Conservation (phyloP, 2,113 vertebrate species). For the Channa argus region DNA sequence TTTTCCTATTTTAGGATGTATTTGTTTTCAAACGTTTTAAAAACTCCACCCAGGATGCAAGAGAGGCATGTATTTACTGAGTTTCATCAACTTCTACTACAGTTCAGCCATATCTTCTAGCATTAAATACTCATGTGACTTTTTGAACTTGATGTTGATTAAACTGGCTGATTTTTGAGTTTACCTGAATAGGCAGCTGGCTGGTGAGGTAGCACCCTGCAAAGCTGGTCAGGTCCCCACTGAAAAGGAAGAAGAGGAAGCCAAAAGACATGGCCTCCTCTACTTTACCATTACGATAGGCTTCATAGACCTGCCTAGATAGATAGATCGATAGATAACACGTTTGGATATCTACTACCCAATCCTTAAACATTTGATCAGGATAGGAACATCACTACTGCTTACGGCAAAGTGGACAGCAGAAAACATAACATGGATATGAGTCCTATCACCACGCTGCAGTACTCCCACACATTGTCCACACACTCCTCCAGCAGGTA, state of each 20-base stretch:
- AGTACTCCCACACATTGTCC: constrained; percentile 80
- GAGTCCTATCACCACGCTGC: constrained; percentile 79
- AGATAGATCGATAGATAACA: not conserved
- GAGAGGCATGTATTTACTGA: no score
- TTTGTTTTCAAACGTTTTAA: no score
- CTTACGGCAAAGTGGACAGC: constrained; percentile 82
- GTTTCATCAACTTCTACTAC: no score
- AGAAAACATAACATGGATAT: constrained; percentile 84
- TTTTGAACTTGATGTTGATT: no score
- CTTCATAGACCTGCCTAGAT: constrained; percentile 72
- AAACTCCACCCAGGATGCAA: no score
- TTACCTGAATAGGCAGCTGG: constrained; percentile 81
- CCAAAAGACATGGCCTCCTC: constrained; percentile 79
- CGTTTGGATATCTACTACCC: not conserved
- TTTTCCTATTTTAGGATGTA: no score
- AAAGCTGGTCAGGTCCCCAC: constrained; percentile 79
- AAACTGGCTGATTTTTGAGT: not conserved
- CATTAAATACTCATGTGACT: no score
- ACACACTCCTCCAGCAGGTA: constrained; percentile 81
- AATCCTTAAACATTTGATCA: not conserved
- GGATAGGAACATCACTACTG: constrained; percentile 16
- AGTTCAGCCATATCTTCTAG: no score
- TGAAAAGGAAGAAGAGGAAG: constrained; percentile 81
- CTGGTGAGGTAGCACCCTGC: constrained; percentile 80
- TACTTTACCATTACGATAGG: constrained; percentile 78